Evolutionary conservation across 2,888 invertebrate species (phyloP).

Genomic region (Unio delphinus): DNA sequence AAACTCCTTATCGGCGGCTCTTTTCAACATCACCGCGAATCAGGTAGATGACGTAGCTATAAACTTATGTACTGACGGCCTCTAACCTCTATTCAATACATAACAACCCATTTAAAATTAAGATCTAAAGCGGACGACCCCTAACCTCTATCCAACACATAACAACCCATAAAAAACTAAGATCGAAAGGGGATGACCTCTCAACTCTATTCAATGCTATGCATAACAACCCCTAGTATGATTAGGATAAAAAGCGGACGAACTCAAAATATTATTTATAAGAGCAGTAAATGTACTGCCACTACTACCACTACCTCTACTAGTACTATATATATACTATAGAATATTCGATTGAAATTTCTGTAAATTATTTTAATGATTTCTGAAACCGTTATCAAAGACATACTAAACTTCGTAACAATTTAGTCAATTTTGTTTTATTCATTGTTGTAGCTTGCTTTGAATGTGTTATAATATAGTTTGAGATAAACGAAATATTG

Average conservation of each 20-base stretch:
- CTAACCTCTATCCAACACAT: not conserved
- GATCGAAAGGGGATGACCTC: not conserved
- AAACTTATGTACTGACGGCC: not conserved
- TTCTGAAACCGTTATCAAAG: no score
- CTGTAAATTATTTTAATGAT: no score
- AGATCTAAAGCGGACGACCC: not conserved
- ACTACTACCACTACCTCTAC: no score
- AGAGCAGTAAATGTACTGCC: no score
- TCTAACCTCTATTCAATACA: not conserved
- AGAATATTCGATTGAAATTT: no score
- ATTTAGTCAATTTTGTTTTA: no score
- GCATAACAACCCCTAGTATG: not conserved
- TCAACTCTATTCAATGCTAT: not conserved
- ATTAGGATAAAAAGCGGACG: not conserved
- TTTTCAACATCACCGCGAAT: not conserved
- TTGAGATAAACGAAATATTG: no score
- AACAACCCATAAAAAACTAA: conserved; percentile 1
- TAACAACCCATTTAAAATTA: conserved; percentile 1
- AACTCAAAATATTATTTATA: no score
- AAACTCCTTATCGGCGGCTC: not conserved
- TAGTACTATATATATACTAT: no score
- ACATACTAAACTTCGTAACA: no score
- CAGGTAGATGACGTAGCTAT: not conserved
- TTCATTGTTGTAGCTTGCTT: no score
- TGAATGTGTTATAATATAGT: no score